phyloP scores from a whole-genome alignment of 2,113 vertebrate species.

The Rhynchomys soricoides region DNA sequence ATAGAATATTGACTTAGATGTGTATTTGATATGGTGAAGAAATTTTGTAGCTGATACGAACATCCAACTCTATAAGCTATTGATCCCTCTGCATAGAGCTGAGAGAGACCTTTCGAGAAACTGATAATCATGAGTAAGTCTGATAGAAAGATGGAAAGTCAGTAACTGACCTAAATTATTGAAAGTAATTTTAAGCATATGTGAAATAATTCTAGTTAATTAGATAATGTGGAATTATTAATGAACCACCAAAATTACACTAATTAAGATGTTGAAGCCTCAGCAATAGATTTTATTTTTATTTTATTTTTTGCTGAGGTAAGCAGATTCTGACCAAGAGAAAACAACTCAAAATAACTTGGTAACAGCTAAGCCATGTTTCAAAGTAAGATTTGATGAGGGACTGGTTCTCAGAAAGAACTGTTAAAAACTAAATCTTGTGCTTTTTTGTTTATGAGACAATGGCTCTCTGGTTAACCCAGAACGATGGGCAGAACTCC shows the following conservation, averaged over 20 bases:
- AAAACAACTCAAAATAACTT: neutral
- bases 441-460: neutral
- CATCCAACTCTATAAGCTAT: neutral
- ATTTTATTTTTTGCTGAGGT: neutral
- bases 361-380: neutral
- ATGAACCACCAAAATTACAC: slow-evolving; percentile 22
- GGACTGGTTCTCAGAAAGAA: slow-evolving; percentile 16
- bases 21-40: neutral
- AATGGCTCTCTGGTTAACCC: neutral
- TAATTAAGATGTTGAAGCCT: neutral
- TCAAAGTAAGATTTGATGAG: slow-evolving; percentile 39
- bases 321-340: slow-evolving; percentile 20
- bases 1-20: neutral
- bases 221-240: slow-evolving; percentile 22
- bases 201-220: neutral
- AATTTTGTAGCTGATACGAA: neutral
- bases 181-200: slow-evolving; percentile 1
- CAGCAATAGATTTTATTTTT: neutral
- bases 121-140: slow-evolving; percentile 33
- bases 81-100: neutral
- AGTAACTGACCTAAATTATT: slow-evolving; percentile 15
- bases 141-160: neutral
- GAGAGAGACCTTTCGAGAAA: slow-evolving; percentile 2
- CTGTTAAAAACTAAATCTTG: neutral
- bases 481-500: neutral